Evolutionary conservation across 2,888 invertebrate genomes (phyloP).

Genomic region (Alitta virens): DNA sequence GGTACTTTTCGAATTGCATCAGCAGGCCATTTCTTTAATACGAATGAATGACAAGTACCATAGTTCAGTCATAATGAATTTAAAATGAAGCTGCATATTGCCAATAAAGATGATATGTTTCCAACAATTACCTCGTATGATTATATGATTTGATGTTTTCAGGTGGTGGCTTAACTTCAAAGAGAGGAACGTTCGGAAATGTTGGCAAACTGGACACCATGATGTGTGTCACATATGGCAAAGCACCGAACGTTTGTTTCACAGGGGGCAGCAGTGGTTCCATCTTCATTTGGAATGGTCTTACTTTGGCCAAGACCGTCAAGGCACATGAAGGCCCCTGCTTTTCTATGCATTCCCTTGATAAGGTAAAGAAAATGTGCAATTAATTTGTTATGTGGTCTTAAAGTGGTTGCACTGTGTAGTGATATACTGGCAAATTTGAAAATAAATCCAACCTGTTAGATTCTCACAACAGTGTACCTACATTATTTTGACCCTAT

Average conservation of each 20-base stretch:
- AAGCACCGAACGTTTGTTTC: slow-evolving; percentile 49
- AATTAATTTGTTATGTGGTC: too few relatives aligned
- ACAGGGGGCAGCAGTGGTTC: slow-evolving; percentile 56
- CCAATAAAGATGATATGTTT: too few relatives aligned
- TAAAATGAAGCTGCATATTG: too few relatives aligned
- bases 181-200: slow-evolving; percentile 55
- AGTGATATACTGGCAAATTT: too few relatives aligned
- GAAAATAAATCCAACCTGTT: too few relatives aligned
- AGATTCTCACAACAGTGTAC: too few relatives aligned
- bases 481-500: too few relatives aligned
- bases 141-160: slow-evolving; percentile 1
- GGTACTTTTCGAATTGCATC: neutral
- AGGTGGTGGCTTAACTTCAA: slow-evolving; percentile 58
- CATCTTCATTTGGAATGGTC: slow-evolving; percentile 55
- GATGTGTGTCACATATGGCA: slow-evolving; percentile 56
- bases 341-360: slow-evolving; percentile 56
- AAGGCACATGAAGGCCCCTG: slow-evolving; percentile 58
- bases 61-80: too few relatives aligned
- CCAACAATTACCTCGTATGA: too few relatives aligned
- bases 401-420: too few relatives aligned
- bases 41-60: too few relatives aligned
- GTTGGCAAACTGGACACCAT: slow-evolving; percentile 56
- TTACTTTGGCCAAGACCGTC: slow-evolving; percentile 48
- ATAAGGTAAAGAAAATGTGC: slow-evolving; percentile 53
- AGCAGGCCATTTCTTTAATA: too few relatives aligned